phyloP scores from a whole-genome alignment of 2,113 vertebrate species.

The Otocyon megalotis region DNA sequence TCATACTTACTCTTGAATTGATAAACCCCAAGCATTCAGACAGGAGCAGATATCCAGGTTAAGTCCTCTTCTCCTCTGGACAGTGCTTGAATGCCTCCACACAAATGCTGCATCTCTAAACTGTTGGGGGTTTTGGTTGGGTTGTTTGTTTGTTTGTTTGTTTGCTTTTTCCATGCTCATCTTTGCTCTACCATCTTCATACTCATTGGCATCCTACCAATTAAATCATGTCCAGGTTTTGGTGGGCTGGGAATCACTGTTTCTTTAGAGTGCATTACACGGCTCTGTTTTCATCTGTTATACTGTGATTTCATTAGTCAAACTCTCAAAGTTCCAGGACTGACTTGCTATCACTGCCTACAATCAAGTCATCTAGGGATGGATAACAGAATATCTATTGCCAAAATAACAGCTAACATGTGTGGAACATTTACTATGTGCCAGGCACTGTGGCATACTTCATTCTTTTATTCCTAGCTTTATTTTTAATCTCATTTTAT shows the following conservation, averaged over 20 bases:
- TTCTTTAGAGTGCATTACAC: background rate
- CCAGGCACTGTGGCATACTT: background rate
- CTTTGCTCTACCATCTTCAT: background rate
- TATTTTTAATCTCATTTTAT: constrained; percentile 48
- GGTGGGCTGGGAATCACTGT: background rate
- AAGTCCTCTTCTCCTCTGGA: background rate
- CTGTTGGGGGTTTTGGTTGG: background rate
- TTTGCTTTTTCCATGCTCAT: background rate
- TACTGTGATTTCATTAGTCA: constrained; percentile 38
- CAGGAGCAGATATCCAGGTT: background rate
- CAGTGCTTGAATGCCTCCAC: background rate
- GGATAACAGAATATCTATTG: background rate
- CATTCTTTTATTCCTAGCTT: constrained; percentile 36
- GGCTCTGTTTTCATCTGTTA: constrained; percentile 2
- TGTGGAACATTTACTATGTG: constrained; percentile 6
- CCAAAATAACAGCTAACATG: constrained; percentile 61
- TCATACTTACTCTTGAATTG: background rate
- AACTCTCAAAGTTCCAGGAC: constrained; percentile 39
- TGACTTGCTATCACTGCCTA: constrained; percentile 48
- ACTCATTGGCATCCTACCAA: background rate
- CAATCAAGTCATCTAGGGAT: background rate
- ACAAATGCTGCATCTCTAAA: background rate
- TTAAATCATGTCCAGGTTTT: background rate
- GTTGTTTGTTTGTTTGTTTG: too few relatives aligned
- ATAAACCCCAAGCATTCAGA: background rate